Evolutionary conservation across 2,888 invertebrate species (phyloP).

Genomic region (Caenorhabditis sp.): DNA sequence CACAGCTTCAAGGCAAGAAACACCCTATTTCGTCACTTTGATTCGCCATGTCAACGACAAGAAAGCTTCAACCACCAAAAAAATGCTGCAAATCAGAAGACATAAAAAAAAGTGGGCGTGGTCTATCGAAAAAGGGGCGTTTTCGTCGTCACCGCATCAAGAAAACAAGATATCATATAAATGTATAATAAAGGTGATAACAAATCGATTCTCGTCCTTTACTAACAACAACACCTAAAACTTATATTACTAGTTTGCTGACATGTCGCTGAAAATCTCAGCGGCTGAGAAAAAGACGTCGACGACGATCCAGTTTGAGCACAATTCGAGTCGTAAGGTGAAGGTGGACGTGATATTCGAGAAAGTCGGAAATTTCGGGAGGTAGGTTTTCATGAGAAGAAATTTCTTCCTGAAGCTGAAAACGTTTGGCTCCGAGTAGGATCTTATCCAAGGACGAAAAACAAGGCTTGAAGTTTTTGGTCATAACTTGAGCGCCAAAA

Average conservation of each 20-base stretch:
- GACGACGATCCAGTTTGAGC: constrained; percentile 6
- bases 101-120: constrained; percentile 1
- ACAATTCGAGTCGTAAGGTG: constrained; percentile 18
- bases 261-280: constrained; percentile 32
- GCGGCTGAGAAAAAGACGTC: constrained; percentile 8
- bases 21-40: no score
- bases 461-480: no score
- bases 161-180: constrained; percentile 11
- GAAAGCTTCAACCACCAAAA: no score
- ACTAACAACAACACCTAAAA: constrained; percentile 3
- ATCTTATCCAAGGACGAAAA: no score
- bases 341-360: constrained; percentile 35
- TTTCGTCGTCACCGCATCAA: constrained; percentile 4
- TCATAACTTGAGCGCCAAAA: no score
- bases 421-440: not conserved
- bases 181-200: constrained; percentile 8
- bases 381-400: no score
- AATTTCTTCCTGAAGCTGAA: no score
- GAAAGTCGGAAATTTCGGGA: constrained; percentile 38
- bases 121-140: constrained; percentile 12
- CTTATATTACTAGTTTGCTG: constrained; percentile 9
- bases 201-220: not conserved
- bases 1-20: no score
- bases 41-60: no score
- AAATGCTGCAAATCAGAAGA: no score